These are phyloP conservation scores for Oreochromis niloticus DNA, from an alignment of 2,113 vertebrate species.

Conservation along the genomic window DNA sequence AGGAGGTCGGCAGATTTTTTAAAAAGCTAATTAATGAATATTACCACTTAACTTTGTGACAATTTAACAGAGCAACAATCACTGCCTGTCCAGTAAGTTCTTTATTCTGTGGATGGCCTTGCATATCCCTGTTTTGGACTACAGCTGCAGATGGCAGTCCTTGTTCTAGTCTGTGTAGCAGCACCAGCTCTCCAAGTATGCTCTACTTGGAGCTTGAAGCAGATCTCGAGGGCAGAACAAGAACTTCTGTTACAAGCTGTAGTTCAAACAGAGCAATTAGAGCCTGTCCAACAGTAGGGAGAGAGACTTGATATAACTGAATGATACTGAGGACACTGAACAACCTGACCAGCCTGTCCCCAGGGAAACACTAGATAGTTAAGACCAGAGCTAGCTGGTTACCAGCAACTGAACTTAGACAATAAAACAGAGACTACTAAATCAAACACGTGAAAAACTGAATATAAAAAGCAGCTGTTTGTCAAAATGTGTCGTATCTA, in stretches of 20 bases:
- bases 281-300: not conserved
- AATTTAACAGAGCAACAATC: not conserved
- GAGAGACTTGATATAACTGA: accelerated
- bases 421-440: not conserved
- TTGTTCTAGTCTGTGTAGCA: not conserved
- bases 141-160: not conserved
- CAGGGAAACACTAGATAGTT: not conserved
- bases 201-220: not conserved
- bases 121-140: not conserved
- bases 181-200: not conserved
- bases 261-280: not conserved
- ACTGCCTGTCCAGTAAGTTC: not conserved
- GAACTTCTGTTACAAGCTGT: not conserved
- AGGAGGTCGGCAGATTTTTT: not conserved
- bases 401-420: not conserved
- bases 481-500: not conserved
- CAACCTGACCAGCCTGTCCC: not conserved
- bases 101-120: not conserved
- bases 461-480: not conserved
- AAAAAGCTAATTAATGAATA: not conserved
- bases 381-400: not conserved
- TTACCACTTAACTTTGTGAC: not conserved
- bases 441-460: not conserved
- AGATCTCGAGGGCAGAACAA: not conserved
- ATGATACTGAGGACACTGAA: not conserved